These are phyloP conservation scores for Oreocharis arfaki DNA, from an alignment of 2,113 vertebrate genomes.

Conservation along the genomic window DNA sequence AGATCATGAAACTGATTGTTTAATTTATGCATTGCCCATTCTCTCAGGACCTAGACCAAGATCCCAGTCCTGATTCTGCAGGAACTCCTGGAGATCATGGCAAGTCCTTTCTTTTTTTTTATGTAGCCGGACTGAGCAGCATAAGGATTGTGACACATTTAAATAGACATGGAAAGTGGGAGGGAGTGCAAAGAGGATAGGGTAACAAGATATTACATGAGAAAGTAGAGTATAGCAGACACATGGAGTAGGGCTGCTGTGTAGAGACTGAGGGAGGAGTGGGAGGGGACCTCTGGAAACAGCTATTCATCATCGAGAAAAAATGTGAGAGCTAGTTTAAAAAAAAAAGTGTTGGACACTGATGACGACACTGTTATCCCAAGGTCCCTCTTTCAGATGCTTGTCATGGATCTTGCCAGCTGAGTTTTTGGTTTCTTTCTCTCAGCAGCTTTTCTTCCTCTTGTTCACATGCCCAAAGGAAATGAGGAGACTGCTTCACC, in stretches of 20 bases:
- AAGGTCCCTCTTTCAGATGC: conserved; percentile 7
- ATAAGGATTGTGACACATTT: neutral
- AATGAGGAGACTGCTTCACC: neutral
- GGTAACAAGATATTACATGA: neutral
- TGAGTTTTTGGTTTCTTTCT: conserved; percentile 8
- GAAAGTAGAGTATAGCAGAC: neutral
- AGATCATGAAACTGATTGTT: neutral
- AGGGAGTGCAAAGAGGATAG: neutral
- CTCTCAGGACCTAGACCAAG: neutral
- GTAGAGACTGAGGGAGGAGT: neutral
- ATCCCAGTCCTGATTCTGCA: neutral
- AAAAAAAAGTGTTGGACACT: neutral
- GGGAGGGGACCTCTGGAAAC: neutral
- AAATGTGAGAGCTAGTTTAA: neutral
- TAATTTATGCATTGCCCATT: neutral
- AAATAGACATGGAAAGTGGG: neutral
- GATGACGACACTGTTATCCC: neutral
- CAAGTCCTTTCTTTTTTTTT: neutral
- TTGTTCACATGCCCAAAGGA: neutral
- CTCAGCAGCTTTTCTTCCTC: neutral
- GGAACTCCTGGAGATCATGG: neutral
- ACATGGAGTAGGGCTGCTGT: neutral
- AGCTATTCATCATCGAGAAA: neutral
- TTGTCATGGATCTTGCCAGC: conserved; percentile 4
- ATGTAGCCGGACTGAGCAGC: neutral